Evolutionary conservation across 2,113 vertebrate species (phyloP), one percentile per base, ranked within the genome.

Genomic region (Carlito syrichta): DNA sequence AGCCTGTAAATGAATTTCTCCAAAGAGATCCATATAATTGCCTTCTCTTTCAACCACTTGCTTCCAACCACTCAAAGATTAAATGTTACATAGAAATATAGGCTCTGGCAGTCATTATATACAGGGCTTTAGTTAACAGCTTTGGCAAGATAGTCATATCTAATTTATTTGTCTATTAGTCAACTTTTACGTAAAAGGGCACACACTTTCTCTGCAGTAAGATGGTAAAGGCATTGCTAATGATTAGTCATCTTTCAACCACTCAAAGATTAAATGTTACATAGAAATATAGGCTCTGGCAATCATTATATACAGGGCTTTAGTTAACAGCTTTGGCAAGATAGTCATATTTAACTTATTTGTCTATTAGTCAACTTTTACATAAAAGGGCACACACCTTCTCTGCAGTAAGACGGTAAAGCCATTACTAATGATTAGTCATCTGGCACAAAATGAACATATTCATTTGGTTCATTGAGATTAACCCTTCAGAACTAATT

Each of bases 281-380:
- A 2, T n/a, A 30, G 22, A 66, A 69, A 93, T 35, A 88, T 68
- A 77, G 48, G 9, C 50, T 54, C 40, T 22, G 19, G 92, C 48
- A 77, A 17, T 89, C 54, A 8, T 0, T 38, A 52, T 86, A 22
- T 17, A n/a, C 38, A 20, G 35, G 56, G 10, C 30, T 79, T 38
- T 66, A 71, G 48, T 86, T 93, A 92, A 87, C 79, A 92, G 27
- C 73, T 93, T 60, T 66, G 48, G 45, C 89, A 91, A 86, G 90
- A 43, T 58, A 95, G 62, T n/a, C 56, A 17, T 95, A 94, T 66
- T 88, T 94, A 40, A 91, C 84, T 60, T 92, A 89, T 86, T 66
- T 96, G 58, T 88, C 60, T 69, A 12, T 68, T 83, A 81, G 79
- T 89, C 91, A 95, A 14, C 56, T 40, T 85, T 95, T 87, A 78